Conservation (phyloP, 1,140 invertebrate species). For the Babylonia areolata region DNA sequence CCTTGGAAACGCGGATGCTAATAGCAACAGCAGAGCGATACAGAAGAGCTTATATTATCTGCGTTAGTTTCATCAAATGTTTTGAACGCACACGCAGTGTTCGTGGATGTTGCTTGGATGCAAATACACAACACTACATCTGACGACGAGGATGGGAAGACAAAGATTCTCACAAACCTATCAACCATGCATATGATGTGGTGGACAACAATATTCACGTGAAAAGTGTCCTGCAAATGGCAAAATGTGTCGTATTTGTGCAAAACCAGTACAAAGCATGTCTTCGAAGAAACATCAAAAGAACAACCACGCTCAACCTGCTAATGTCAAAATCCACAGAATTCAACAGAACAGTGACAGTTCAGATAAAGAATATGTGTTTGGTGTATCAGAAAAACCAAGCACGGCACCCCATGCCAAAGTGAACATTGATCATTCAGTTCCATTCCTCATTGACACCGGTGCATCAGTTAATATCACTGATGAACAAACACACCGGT, state of each 20-base stretch:
- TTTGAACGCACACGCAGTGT: too few relatives aligned
- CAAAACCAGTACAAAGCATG: not conserved
- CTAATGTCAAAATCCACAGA: not conserved
- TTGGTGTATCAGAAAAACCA: not conserved
- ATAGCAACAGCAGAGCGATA: too few relatives aligned
- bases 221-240: not conserved
- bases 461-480: not conserved
- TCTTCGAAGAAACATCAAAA: not conserved
- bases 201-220: not conserved
- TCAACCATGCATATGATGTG: not conserved
- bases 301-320: not conserved
- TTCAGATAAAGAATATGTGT: not conserved
- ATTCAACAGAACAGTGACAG: not conserved
- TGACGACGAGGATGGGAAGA: too few relatives aligned
- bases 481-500: not conserved
- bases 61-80: too few relatives aligned
- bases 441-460: not conserved
- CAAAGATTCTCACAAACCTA: not conserved
- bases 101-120: too few relatives aligned
- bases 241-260: not conserved
- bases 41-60: too few relatives aligned
- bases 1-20: too few relatives aligned
- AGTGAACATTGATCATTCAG: not conserved
- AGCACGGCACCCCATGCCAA: not conserved
- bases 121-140: too few relatives aligned